These are phyloP conservation scores for Gnatocerus cornutus DNA, from an alignment of 2,888 invertebrate species.

Conservation along the genomic window DNA sequence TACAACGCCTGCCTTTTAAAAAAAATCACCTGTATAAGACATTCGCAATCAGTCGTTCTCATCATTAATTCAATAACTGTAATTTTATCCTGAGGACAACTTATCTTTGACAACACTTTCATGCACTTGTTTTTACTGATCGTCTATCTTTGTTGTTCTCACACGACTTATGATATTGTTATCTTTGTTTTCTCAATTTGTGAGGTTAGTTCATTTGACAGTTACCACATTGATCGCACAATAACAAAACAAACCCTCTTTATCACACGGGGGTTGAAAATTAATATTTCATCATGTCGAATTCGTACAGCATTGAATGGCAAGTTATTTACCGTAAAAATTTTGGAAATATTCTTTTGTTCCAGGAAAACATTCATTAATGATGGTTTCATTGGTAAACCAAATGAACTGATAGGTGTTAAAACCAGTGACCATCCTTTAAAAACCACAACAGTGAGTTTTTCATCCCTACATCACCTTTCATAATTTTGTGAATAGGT, in stretches of 20 bases:
- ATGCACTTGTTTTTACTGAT: no score
- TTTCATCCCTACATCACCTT: slow-evolving; percentile 9
- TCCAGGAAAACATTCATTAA: slow-evolving; percentile 41
- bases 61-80: no score
- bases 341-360: background rate
- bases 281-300: slow-evolving; percentile 11
- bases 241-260: slow-evolving; percentile 11
- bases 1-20: no score
- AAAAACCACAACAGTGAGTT: slow-evolving; percentile 73
- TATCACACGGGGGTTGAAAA: background rate
- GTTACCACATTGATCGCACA: background rate
- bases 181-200: background rate
- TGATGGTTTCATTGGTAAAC: slow-evolving; percentile 26
- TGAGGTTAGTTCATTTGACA: slow-evolving; percentile 5
- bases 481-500: slow-evolving; percentile 68
- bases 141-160: no score
- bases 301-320: slow-evolving; percentile 25
- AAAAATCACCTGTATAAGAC: no score
- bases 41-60: no score
- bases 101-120: no score
- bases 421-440: slow-evolving; percentile 74
- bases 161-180: no score
- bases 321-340: background rate
- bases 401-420: background rate
- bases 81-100: no score